These are phyloP conservation scores for Tragelaphus imberbis DNA, from an alignment of 2,113 vertebrate genomes.

Conservation along the genomic window DNA sequence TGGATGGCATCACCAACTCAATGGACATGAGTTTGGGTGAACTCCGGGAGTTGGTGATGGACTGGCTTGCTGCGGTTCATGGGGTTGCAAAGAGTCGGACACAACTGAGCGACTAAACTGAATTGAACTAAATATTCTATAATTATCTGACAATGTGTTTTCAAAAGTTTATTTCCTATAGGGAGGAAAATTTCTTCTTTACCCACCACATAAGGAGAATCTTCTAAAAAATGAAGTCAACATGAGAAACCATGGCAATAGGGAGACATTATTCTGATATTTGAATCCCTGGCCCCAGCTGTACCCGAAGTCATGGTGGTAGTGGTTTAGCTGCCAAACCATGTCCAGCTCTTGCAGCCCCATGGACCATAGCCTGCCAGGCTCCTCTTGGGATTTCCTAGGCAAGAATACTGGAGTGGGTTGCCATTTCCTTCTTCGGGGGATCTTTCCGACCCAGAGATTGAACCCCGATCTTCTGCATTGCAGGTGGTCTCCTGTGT, in stretches of 20 bases:
- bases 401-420: not conserved
- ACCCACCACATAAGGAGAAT: not conserved
- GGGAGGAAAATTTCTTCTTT: not conserved
- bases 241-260: not conserved
- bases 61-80: not conserved
- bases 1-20: not conserved
- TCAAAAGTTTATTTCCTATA: not conserved
- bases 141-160: not conserved
- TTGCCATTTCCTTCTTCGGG: not conserved
- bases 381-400: not conserved
- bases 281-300: not conserved
- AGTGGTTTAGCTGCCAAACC: not conserved
- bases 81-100: not conserved
- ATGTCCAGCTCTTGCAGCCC: not conserved
- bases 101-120: not conserved
- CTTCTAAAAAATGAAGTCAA: not conserved
- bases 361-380: not conserved
- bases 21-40: not conserved
- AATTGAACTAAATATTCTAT: not conserved
- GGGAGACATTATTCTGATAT: not conserved
- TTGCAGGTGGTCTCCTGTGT: not conserved
- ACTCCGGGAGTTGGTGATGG: not conserved
- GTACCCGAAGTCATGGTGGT: not conserved
- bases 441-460: not conserved
- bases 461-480: fast-evolving